Base-by-base conservation (phyloP, 2,888 invertebrate genomes). In the Nomada ruficornis region DNA sequence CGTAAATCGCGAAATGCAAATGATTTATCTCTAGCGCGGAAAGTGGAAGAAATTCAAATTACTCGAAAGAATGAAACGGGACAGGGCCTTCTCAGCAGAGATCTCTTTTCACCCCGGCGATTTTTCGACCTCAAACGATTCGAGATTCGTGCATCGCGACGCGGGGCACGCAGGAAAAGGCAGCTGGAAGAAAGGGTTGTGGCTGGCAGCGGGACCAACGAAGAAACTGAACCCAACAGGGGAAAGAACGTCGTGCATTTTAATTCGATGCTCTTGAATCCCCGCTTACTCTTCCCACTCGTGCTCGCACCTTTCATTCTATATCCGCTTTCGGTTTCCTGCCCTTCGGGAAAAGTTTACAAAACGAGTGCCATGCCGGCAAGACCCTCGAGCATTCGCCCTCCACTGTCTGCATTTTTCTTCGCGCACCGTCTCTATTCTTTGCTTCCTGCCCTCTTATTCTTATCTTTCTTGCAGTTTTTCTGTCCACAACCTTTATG, bases 241-340 rank as follows among this genome's bases (percentile, higher is more conserved):
- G 57, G 73, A 52, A 78, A 55, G 65, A 47, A 69, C 60, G 80
- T 72, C 75, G 80, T 83, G 83, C 87, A 87, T 87, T 87, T 86
- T 85, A 87, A 86, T 87, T 87, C 83, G 78, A 72, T 26, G 26
- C 65, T 77, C 80, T 83, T 74, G 29, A 67, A 72, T 26, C 57
- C 68, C 47, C 55, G 47, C 62, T 18, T 23, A 15, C 65, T 64
- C 70, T 69, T 60, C 69, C 20, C 50, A 59, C 68, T 57, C 60
- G 42, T 59, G 23, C 60, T 68, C 26, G 47, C 57, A 59, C 69
- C 59, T 78, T 77, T 80, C 84, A 13, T 72, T 67, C 71, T 62
- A 7, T 72, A 65, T 77, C 69, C 75, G 67, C 83, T 78, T 77
- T 70, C 54, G 60, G 50, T 59, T 77, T 69, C 67, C 70, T 72